Conservation (phyloP, 2,797 vertebrate genomes). For the Mastacembelus armatus region DNA sequence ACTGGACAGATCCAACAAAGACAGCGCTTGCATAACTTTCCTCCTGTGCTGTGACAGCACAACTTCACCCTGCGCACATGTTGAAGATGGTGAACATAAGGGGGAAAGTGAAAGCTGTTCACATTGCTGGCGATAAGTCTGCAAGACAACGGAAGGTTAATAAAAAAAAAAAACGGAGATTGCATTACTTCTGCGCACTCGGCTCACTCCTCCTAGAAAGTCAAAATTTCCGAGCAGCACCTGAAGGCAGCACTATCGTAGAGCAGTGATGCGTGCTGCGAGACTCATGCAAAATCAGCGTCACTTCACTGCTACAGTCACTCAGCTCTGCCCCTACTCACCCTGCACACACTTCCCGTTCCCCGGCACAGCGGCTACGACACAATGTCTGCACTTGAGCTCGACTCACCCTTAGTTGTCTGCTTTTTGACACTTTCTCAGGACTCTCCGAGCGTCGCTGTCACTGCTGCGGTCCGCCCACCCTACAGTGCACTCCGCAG, state of each 20-base stretch:
- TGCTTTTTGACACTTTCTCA: conserved; percentile 80
- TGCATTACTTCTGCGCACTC: background rate
- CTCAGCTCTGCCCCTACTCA: background rate
- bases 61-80: conserved; percentile 39
- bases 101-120: background rate
- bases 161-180: background rate
- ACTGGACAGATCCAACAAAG: conserved; percentile 1
- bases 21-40: conserved; percentile 59
- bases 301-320: conserved; percentile 59
- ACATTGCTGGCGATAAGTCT: accelerated
- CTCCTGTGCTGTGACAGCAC: conserved; percentile 52
- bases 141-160: background rate
- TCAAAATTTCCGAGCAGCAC: conserved; percentile 60
- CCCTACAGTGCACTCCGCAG: conserved; percentile 58
- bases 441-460: conserved; percentile 77
- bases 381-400: conserved; percentile 2
- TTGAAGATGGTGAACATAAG: background rate
- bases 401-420: conserved; percentile 80
- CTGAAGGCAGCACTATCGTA: conserved; percentile 65
- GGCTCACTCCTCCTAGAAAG: background rate
- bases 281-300: conserved; percentile 81
- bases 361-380: background rate
- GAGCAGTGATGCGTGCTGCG: conserved; percentile 60
- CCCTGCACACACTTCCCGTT: background rate
- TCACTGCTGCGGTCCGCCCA: conserved; percentile 83